phyloP scores from a whole-genome alignment of 2,113 vertebrate genomes.

The Okapia johnstoni region DNA sequence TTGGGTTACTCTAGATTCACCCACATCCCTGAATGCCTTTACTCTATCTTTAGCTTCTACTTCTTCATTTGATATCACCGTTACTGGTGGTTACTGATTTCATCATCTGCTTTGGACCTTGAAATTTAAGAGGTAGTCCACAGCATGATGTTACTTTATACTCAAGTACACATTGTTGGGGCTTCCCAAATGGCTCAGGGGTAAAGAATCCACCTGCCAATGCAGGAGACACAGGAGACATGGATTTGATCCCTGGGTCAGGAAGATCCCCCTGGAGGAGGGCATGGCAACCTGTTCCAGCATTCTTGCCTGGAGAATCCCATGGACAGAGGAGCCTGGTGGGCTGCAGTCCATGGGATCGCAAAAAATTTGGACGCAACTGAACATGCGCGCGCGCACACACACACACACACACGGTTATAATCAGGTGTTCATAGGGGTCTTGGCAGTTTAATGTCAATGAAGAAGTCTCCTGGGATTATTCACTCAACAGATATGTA shows the following conservation, averaged over 20 bases:
- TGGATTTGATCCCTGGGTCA: fast-evolving
- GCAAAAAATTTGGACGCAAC: neutral
- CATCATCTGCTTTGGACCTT: neutral
- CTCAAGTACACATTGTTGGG: neutral
- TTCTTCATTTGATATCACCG: neutral
- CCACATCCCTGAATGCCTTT: neutral
- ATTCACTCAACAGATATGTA: constrained; percentile 6
- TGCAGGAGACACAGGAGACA: neutral
- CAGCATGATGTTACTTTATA: neutral
- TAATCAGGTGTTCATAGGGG: neutral
- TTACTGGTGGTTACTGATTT: neutral
- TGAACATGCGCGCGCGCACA: fast-evolving
- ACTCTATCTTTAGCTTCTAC: neutral
- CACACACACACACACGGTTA: fast-evolving
- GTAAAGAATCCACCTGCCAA: neutral
- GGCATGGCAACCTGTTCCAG: neutral
- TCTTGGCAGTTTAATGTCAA: neutral
- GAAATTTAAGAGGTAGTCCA: neutral
- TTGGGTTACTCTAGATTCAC: neutral
- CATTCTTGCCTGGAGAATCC: neutral
- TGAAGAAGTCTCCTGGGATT: neutral
- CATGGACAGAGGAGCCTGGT: neutral
- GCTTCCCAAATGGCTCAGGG: neutral
- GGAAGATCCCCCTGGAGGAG: neutral
- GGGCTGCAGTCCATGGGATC: neutral